phyloP scores from a whole-genome alignment of 2,797 vertebrate species.

The Brachyalestes nurse region DNA sequence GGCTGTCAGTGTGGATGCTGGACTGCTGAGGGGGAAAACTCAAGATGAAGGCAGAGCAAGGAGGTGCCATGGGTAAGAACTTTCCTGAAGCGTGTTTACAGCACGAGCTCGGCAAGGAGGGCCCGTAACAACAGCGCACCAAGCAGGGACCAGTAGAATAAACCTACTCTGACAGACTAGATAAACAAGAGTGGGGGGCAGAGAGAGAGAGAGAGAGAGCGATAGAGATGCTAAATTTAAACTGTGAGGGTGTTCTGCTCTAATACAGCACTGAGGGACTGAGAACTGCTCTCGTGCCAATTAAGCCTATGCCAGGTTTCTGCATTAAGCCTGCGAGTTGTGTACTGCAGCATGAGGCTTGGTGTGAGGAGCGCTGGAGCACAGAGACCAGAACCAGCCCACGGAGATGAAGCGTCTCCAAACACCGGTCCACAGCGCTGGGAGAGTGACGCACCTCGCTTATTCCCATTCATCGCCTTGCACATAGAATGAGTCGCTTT shows the following conservation, averaged over 20 bases:
- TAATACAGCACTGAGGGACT: constrained; percentile 36
- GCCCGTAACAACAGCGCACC: constrained; percentile 32
- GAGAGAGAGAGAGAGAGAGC: constrained; percentile 17
- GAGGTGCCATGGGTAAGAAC: constrained; percentile 54
- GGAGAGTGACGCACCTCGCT: constrained; percentile 18
- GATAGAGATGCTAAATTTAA: constrained; percentile 27
- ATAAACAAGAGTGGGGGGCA: constrained; percentile 60
- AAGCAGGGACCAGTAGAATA: constrained; percentile 47
- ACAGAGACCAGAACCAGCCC: constrained; percentile 18
- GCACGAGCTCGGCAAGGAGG: constrained; percentile 60
- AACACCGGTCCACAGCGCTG: neutral
- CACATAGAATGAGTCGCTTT: neutral
- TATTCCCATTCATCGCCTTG: constrained; percentile 27
- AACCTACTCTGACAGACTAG: constrained; percentile 58
- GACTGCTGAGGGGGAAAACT: constrained; percentile 68
- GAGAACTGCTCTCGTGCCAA: constrained; percentile 27
- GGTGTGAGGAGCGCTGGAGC: constrained; percentile 31
- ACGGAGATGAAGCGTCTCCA: constrained; percentile 40
- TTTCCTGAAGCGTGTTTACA: constrained; percentile 74
- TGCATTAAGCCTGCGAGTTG: constrained; percentile 44
- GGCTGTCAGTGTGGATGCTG: constrained; percentile 65
- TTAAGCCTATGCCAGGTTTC: constrained; percentile 32
- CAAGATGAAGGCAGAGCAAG: constrained; percentile 69
- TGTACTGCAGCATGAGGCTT: constrained; percentile 32
- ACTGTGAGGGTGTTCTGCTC: constrained; percentile 19